Evolutionary conservation across 2,888 invertebrate species (phyloP).

Genomic region (Geophilus truncorum): DNA sequence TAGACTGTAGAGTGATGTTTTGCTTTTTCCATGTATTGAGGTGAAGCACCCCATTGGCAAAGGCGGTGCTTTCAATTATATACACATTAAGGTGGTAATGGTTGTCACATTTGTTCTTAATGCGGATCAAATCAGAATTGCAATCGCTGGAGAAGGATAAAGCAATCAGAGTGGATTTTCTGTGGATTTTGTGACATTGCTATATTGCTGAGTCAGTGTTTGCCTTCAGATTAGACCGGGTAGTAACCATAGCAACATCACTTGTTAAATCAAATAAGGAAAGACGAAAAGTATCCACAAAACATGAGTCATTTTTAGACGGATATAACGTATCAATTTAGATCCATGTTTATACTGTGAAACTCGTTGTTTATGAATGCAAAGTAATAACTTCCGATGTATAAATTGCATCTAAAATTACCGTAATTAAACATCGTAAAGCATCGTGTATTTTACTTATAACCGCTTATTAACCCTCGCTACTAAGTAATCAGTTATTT

Average conservation of each 20-base stretch:
- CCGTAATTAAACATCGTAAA: not conserved
- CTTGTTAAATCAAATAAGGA: not conserved
- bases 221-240: not conserved
- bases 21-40: not conserved
- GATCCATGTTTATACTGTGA: not conserved
- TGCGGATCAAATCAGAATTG: not conserved
- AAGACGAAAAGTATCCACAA: not conserved
- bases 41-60: not conserved
- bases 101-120: not conserved
- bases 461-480: not conserved
- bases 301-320: not conserved
- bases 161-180: not conserved
- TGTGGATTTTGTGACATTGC: not conserved
- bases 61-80: not conserved
- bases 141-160: not conserved
- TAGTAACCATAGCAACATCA: not conserved
- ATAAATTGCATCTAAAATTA: not conserved
- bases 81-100: not conserved
- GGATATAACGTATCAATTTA: not conserved
- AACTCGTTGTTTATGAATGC: not conserved
- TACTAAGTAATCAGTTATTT: not conserved
- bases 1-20: no score
- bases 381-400: not conserved
- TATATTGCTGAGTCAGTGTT: not conserved
- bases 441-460: no score